phyloP scores from a whole-genome alignment of 35 echinoderm and acorn worm species.

The Lytechinus variegatus region DNA sequence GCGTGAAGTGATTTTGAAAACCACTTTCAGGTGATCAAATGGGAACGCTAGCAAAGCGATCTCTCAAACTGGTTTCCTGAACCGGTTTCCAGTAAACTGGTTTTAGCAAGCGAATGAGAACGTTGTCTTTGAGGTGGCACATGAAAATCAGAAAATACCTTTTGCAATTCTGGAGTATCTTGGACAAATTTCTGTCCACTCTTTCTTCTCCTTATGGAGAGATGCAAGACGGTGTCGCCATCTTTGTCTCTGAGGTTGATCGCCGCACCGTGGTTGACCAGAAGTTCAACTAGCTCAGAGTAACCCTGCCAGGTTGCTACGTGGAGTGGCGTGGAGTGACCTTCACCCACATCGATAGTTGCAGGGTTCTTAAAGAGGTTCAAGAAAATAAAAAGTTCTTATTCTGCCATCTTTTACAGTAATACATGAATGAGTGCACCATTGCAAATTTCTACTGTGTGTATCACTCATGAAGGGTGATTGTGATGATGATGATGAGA shows the following conservation, averaged over 20 bases:
- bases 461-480: too few species aligned
- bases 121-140: neutral
- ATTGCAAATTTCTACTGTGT: too few species aligned
- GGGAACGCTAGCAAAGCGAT: too few species aligned
- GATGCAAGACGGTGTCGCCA: neutral
- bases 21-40: too few species aligned
- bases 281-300: conserved; percentile 1
- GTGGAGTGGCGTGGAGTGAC: neutral
- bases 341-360: neutral
- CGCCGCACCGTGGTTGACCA: neutral
- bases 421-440: too few species aligned
- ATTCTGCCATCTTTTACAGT: too few species aligned
- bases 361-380: neutral
- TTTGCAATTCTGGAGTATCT: neutral
- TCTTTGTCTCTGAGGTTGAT: conserved; percentile 35
- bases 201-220: neutral
- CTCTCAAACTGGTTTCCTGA: too few species aligned
- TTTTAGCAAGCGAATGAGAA: too few species aligned
- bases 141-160: neutral
- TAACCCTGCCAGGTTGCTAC: neutral
- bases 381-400: too few species aligned
- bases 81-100: too few species aligned
- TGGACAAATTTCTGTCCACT: neutral
- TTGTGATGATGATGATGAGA: too few species aligned
- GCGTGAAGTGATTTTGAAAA: too few species aligned